Conservation (phyloP, 1,140 invertebrate genomes). For the Lepidurus couesii region DNA sequence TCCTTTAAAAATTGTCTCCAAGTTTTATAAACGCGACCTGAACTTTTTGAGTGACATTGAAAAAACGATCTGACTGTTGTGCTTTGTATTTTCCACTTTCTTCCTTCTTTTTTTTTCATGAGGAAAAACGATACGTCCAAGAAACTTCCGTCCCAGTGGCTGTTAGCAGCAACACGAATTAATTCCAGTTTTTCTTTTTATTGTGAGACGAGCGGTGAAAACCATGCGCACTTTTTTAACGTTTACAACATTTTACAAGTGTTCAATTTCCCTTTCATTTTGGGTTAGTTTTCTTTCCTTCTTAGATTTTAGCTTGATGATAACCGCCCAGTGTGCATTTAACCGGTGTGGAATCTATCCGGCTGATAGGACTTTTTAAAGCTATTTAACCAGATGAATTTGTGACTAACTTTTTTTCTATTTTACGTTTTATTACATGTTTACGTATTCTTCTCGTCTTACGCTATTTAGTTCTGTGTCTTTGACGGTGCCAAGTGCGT, state of each 20-base stretch:
- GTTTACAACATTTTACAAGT: neutral
- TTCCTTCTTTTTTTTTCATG: too few relatives aligned
- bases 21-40: constrained; percentile 19
- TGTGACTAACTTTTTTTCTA: too few relatives aligned
- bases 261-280: too few relatives aligned
- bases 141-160: too few relatives aligned
- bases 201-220: too few relatives aligned
- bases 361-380: neutral
- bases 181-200: too few relatives aligned
- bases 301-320: too few relatives aligned
- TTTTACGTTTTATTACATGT: neutral
- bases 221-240: neutral
- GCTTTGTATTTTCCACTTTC: neutral
- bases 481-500: neutral
- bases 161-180: too few relatives aligned
- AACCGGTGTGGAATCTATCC: constrained; percentile 18
- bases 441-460: neutral
- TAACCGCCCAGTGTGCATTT: constrained; percentile 4
- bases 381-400: too few relatives aligned
- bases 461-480: neutral
- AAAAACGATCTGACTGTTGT: neutral
- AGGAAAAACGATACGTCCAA: too few relatives aligned
- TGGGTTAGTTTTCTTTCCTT: neutral
- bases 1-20: neutral
- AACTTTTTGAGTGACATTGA: neutral